Conservation (phyloP, 2,888 invertebrate species). For the Cerastis leucographa region DNA sequence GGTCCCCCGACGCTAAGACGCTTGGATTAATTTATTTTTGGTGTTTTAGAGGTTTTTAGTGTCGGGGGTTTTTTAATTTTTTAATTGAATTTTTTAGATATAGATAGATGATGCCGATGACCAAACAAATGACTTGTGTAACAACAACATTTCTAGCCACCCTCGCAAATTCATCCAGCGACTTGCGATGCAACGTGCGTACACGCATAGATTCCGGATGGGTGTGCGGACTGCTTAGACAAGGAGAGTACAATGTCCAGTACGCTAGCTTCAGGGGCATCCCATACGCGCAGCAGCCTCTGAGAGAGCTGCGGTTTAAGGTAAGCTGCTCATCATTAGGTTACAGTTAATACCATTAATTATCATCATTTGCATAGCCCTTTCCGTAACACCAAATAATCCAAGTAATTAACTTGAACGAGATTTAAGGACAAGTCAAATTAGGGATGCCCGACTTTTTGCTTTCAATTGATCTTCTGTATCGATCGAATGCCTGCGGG, state of each 20-base stretch:
- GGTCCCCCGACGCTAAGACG: no score
- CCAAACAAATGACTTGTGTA: neutral
- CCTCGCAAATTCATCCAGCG: conserved; percentile 3
- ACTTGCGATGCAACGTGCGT: conserved; percentile 49
- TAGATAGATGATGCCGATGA: neutral
- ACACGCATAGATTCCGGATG: conserved; percentile 52
- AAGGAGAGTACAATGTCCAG: conserved; percentile 45
- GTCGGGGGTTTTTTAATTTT: no score
- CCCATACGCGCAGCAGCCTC: conserved; percentile 65
- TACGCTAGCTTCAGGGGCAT: conserved; percentile 67
- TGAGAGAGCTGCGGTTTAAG: conserved; percentile 57
- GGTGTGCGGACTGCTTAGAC: conserved; percentile 56
- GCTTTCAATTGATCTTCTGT: no score
- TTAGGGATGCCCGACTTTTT: no score
- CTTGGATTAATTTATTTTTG: no score
- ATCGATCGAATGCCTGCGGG: no score
- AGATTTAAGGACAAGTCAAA: no score
- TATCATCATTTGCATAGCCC: neutral
- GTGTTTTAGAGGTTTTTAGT: no score
- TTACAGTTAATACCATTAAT: neutral
- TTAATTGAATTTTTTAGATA: no score
- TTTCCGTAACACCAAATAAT: neutral
- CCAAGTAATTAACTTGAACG: neutral
- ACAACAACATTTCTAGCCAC: conserved; percentile 16
- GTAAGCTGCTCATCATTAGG: conserved; percentile 27